Percentiles rank a stretch among this genome's conserved stretches.
phyloP scores from a whole-genome alignment of 2,113 vertebrate species.

The Myxocyprinus asiaticus region DNA sequence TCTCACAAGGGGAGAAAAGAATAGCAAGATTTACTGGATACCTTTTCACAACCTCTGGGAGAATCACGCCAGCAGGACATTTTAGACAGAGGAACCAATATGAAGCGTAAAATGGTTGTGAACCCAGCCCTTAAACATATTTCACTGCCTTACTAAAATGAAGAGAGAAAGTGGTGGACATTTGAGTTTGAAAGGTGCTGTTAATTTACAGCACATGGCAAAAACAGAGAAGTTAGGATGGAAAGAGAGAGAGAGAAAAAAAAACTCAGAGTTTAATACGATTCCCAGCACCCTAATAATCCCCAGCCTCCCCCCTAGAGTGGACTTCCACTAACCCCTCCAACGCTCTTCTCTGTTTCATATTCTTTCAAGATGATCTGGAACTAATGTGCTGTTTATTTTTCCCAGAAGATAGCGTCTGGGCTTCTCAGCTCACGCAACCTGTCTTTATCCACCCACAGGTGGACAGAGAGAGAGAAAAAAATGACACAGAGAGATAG shows the following conservation, averaged over 20 bases:
- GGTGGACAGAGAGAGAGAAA: conserved; percentile 45
- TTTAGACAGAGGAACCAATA: conserved; percentile 41
- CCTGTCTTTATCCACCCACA: conserved; percentile 60
- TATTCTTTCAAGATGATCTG: conserved; percentile 67
- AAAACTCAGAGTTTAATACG: conserved; percentile 49
- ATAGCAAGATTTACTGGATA: conserved; percentile 47
- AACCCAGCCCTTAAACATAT: conserved; percentile 53
- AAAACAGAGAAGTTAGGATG: conserved; percentile 51
- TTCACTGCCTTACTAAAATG: conserved; percentile 54
- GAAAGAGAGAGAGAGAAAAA: conserved; percentile 38
- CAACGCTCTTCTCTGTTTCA: conserved; percentile 56
- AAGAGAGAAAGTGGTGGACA: conserved; percentile 42
- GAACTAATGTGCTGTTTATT: conserved; percentile 73
- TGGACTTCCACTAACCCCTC: conserved; percentile 64
- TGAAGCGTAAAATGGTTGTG: conserved; percentile 45
- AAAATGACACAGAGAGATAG: not conserved
- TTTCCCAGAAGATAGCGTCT: conserved; percentile 63
- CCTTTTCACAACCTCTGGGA: conserved; percentile 34
- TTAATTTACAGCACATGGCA: conserved; percentile 66
- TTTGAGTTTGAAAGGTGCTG: conserved; percentile 43
- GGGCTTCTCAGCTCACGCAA: conserved; percentile 60
- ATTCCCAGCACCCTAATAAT: conserved; percentile 63
- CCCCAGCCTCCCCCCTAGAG: conserved; percentile 54
- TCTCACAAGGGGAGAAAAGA: conserved; percentile 45
- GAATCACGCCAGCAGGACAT: conserved; percentile 49